phyloP scores from a whole-genome alignment of 2,113 vertebrate species.

The Dicentrarchus labrax region DNA sequence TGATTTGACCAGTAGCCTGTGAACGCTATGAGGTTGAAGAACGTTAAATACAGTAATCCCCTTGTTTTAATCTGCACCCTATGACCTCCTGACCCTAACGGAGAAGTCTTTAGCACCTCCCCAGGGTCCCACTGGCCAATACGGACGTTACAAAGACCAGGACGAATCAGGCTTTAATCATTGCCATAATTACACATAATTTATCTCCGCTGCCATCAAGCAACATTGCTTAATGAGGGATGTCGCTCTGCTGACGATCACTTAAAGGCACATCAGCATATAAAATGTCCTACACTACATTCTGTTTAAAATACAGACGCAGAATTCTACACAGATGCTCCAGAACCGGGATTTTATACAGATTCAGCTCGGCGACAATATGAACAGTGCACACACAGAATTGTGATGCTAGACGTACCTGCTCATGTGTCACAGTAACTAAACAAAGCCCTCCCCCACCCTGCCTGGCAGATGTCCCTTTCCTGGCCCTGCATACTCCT shows the following conservation, averaged over 20 bases:
- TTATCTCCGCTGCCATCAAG: constrained; percentile 83
- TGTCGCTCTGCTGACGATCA: constrained; percentile 70
- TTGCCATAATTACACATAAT: constrained; percentile 83
- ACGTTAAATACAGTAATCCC: constrained; percentile 84
- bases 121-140: constrained; percentile 69
- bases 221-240: constrained; percentile 81
- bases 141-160: constrained; percentile 73
- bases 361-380: constrained; percentile 3
- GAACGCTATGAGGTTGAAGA: constrained; percentile 74
- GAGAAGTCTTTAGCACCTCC: constrained; percentile 75
- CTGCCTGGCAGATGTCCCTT: constrained; percentile 59
- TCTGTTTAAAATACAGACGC: background rate
- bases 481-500: constrained; percentile 49
- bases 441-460: constrained; percentile 65
- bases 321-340: background rate
- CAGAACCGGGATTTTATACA: background rate
- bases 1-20: constrained; percentile 81
- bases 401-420: constrained; percentile 21
- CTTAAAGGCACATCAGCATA: constrained; percentile 72
- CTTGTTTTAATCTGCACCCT: constrained; percentile 83
- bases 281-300: constrained; percentile 20
- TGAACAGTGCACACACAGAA: background rate
- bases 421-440: constrained; percentile 53
- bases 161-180: constrained; percentile 81
- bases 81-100: constrained; percentile 81